Percentiles rank a stretch among this genome's conserved stretches.
These are phyloP conservation scores for Drosophila peninsularis DNA, from an alignment of 2,888 invertebrate species.

Conservation along the genomic window DNA sequence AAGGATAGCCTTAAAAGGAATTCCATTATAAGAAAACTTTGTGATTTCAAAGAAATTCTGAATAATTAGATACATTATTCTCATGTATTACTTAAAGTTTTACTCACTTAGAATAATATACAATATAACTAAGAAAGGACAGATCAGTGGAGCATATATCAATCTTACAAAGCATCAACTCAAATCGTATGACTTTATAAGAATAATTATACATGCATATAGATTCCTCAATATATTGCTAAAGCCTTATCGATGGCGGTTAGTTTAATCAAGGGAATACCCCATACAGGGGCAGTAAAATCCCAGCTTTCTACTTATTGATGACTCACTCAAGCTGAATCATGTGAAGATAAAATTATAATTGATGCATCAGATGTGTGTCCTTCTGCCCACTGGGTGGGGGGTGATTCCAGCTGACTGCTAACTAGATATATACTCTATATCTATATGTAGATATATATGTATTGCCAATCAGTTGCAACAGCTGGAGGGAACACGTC, in stretches of 20 bases:
- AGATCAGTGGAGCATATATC: neutral
- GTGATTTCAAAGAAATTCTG: neutral
- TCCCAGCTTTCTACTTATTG: slow-evolving; percentile 3
- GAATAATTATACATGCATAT: neutral
- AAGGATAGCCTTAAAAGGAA: neutral
- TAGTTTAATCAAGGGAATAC: slow-evolving; percentile 1
- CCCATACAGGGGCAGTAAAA: neutral
- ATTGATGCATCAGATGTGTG: neutral
- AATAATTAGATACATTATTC: neutral
- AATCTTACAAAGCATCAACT: neutral
- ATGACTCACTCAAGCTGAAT: slow-evolving; percentile 27
- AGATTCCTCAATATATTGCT: neutral
- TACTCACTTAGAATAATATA: neutral
- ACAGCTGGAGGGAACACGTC: neutral
- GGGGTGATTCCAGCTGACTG: neutral
- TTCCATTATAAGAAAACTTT: neutral
- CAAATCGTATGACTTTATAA: neutral
- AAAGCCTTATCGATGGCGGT: neutral
- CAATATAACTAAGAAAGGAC: neutral
- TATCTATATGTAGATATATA: neutral
- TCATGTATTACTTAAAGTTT: neutral
- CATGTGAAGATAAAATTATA: slow-evolving; percentile 5
- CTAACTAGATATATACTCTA: too few species aligned
- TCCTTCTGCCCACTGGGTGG: neutral
- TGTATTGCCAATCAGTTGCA: neutral